Evolutionary conservation across 2,797 vertebrate genomes (phyloP), one percentile per base, ranked within the genome.

Genomic region (Amniataba percoides): DNA sequence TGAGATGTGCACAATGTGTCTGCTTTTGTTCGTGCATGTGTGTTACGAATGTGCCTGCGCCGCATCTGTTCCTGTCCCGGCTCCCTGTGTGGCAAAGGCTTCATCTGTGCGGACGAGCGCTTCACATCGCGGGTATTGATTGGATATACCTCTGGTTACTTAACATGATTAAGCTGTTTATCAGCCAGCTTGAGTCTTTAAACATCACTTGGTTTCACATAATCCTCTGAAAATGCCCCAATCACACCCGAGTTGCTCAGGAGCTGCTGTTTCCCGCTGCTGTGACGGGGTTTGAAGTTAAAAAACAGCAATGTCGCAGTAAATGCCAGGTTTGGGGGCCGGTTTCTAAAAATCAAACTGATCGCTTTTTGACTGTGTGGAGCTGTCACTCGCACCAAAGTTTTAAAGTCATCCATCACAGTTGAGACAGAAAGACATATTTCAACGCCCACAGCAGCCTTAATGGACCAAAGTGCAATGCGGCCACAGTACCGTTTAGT

Each of bases 31-130:
- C 55, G 73, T 79, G 66, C 78, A 80, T 68, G 25, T 85, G 80
- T 78, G 67, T 55, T 31, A 61, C 25, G 70, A 59, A 61, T 86
- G 81, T 58, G 63, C n/a, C 27, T n/a, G 49, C 66, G 16, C 46
- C 16, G 57, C 89, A 90, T 88, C 79, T 91, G 87, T 63, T 80
- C 62, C 27, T 7, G 10, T 75, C 60, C n/a, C 3, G 2, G 27
- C 80, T 78, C 25, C 43, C 55, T 82, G 82, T 82, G 81, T 46
- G 74, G 82, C 15, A 25, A 13, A 13, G 40, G 65, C 39, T 58
- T 49, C 71, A 74, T 46, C 65, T 68, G 55, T 57, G 42, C 13
- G 23, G 13, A 9, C n/a, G 6, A 67, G 57, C 39, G 8, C 19
- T 51, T 68, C 46, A 45, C 42, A 21, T 63, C 40, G 25, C 53